Base-by-base conservation (phyloP, 2,888 invertebrate species). In the Pollenia angustigena region DNA sequence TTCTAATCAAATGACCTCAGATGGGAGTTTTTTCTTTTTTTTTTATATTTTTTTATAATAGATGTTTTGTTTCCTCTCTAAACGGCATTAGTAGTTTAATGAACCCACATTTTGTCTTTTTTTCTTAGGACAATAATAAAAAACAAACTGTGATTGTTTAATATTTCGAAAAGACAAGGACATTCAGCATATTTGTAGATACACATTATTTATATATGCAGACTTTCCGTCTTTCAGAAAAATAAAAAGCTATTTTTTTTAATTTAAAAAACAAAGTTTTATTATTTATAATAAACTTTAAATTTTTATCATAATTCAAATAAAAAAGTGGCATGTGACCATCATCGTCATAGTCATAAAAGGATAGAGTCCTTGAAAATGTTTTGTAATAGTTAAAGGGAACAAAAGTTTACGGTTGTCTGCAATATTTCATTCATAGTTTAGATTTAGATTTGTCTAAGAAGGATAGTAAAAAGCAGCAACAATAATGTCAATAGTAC, bases 1-100 rank as follows among this genome's bases (percentile, higher is more conserved):
- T 66, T 66, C 48, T 50, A n/a, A 44, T 16, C 14, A 66, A 56
- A 78, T 78, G 78, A 78, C 56, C 56, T 56, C 78, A 68, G 32
- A 40, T 12, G 64, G 12, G n/a, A 46, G 7, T 44, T 54, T 46
- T 16, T 46, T 68, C 68, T 40, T 48, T 40, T 18, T 40, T 60
- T 42, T 69, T 69, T 32, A 40, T 64, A 40, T 52, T 40, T 64
- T 46, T 76, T 64, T 79, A 32, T 0, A 6, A 32, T 32, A 32
- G 4, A 32, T 23, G 23, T 1, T 32, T 32, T 6, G 1, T 32
- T 32, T 32, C 4, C 32, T 32, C 32, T 18, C 8, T 18, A 2
- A 42, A 50, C 23, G n/a, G 42, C 60, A 58, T 42, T 42, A 62
- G n/a, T n/a, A 79, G 69, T 69, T 69, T 79, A 69, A 69, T 60